Evolutionary conservation across 2,113 vertebrate species (phyloP), one percentile per base, ranked within the genome.

Genomic region (Scortum barcoo): DNA sequence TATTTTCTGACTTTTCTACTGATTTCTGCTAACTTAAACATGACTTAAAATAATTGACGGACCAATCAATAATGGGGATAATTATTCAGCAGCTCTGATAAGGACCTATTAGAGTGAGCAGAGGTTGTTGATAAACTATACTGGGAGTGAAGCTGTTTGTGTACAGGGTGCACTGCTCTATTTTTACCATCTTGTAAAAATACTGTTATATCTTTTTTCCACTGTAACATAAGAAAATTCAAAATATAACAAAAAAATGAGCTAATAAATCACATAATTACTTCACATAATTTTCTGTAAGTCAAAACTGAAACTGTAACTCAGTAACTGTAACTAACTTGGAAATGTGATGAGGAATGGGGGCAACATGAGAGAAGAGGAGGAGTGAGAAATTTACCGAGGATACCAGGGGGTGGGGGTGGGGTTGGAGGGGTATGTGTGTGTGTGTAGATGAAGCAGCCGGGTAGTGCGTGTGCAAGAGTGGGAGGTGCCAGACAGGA

Each of bases 401-500:
- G 78, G 68, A 86, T 60, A 72, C 70, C 26, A 33, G 62, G 79
- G 36, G 48, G 70, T 44, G 13, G 22, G 22, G 60, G 66, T 68
- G 33, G 33, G 33, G 33, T 36, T 40, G 42, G 70, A 54, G 61
- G 46, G 14, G 33, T 36, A 6, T 36, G 50, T 33, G 40, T 10
- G 26, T n/a, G 79, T 62, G 76, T 54, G 66, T 30, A 40, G 58
- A 53, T 63, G 69, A 74, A 67, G 75, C 56, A 72, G 71, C 77
- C 62, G 57, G 82, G 66, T 70, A 78, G 84, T 57, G 51, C 19
- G n/a, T 88, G 81, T 91, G 70, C 84, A 75, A 79, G 73, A 86
- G 81, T 84, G 78, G 93, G 91, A 36, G 61, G 83, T 38, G 73
- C 91, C 69, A 90, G 89, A 85, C 88, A 88, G 93, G 92, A 95